phyloP scores from a whole-genome alignment of 1,140 invertebrate species.

The Bathynomus jamesi region DNA sequence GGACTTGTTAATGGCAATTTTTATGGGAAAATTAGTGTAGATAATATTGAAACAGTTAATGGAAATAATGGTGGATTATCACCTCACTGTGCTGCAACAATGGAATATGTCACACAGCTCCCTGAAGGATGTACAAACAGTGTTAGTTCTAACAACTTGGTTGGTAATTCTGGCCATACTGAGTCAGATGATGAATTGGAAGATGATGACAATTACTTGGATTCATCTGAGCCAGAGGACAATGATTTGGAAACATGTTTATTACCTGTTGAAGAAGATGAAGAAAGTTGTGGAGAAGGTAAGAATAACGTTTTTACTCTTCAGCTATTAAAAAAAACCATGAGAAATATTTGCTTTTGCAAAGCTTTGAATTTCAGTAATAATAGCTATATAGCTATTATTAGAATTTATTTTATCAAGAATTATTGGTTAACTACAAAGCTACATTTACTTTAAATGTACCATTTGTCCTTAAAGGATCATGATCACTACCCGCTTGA shows the following conservation, averaged over 20 bases:
- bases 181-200: constrained; percentile 23
- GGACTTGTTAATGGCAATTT: not conserved
- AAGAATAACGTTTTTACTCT: constrained; percentile 8
- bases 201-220: constrained; percentile 36
- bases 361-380: not conserved
- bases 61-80: not conserved
- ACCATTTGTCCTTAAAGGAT: too few relatives aligned
- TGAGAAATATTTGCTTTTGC: not conserved
- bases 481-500: too few relatives aligned
- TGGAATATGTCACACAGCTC: constrained; percentile 34
- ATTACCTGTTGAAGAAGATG: constrained; percentile 27
- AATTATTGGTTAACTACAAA: not conserved
- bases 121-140: constrained; percentile 31
- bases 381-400: not conserved
- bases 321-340: not conserved
- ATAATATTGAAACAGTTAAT: not conserved
- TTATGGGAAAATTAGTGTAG: not conserved
- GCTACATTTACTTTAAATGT: too few relatives aligned
- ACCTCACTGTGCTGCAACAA: constrained; percentile 14
- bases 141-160: not conserved
- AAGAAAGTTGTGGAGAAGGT: constrained; percentile 37
- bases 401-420: not conserved
- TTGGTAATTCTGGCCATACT: constrained; percentile 9
- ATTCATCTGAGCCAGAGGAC: constrained; percentile 32
- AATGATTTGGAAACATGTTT: constrained; percentile 20